Conservation (phyloP, 2,797 vertebrate genomes). For the Sylvia borin region DNA sequence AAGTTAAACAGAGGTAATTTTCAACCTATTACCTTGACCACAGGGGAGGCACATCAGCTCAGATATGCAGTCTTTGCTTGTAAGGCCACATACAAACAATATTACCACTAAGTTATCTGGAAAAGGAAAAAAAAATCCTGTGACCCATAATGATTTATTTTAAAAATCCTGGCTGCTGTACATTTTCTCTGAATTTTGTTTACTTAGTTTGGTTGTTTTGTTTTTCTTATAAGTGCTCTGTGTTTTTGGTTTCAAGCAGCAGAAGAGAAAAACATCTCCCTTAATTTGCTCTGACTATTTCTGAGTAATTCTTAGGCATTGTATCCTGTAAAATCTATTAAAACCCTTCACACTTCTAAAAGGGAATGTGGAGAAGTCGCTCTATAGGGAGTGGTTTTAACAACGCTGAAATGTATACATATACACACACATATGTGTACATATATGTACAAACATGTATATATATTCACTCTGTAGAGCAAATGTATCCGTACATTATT, state of each 20-base stretch:
- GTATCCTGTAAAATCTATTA: conserved; percentile 47
- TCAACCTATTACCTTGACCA: conserved; percentile 23
- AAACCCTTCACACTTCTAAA: conserved; percentile 45
- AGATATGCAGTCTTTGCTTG: not conserved
- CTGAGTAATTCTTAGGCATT: conserved; percentile 27
- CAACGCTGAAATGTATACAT: conserved; percentile 25
- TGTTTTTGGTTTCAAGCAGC: not conserved
- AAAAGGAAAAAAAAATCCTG: not conserved
- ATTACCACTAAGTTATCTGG: not conserved
- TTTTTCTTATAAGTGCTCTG: not conserved
- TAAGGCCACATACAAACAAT: not conserved
- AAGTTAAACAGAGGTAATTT: conserved; percentile 4
- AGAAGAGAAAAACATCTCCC: conserved; percentile 8
- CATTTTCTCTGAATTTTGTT: not conserved
- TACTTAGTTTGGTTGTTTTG: not conserved
- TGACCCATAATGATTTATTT: not conserved
- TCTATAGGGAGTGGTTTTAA: conserved; percentile 47
- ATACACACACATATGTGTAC: not conserved
- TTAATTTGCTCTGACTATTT: conserved; percentile 56
- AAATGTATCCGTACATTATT: not conserved
- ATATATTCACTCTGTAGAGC: not conserved
- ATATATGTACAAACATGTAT: not conserved
- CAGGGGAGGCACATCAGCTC: not conserved
- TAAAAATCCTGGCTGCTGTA: not conserved
- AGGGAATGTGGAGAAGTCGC: not conserved